phyloP scores from a whole-genome alignment of 2,888 invertebrate genomes.

The Zhuqinia jingwanae region DNA sequence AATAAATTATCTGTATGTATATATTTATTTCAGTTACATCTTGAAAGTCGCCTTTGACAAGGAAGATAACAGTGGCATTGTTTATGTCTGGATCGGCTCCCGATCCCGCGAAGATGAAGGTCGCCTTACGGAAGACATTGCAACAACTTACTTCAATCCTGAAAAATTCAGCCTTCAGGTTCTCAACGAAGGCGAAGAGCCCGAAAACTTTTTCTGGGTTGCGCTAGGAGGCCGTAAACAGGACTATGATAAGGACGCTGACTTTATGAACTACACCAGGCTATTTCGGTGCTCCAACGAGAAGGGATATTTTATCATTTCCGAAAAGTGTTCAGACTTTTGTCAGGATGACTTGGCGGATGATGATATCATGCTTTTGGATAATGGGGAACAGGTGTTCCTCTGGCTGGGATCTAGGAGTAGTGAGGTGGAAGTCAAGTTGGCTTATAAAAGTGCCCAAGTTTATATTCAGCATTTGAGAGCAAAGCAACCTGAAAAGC shows the following conservation, averaged over 20 bases:
- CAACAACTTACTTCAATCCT: slow-evolving; percentile 82
- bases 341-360: slow-evolving; percentile 99
- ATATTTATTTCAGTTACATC: slow-evolving; percentile 52
- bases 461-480: slow-evolving; percentile 99
- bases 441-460: slow-evolving; percentile 99
- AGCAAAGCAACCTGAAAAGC: slow-evolving; percentile 94
- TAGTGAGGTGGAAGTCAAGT: slow-evolving; percentile 99
- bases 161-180: slow-evolving; percentile 84
- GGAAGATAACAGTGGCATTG: slow-evolving; percentile 91
- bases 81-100: slow-evolving; percentile 97
- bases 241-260: slow-evolving; percentile 92
- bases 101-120: slow-evolving; percentile 93
- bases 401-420: slow-evolving; percentile 98
- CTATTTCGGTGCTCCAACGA: slow-evolving; percentile 99
- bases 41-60: slow-evolving; percentile 73
- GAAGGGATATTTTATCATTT: slow-evolving; percentile 99
- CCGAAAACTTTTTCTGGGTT: slow-evolving; percentile 99
- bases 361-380: slow-evolving; percentile 99
- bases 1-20: too few species aligned
- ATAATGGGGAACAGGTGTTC: slow-evolving; percentile 98
- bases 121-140: slow-evolving; percentile 93
- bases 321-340: slow-evolving; percentile 99
- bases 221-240: slow-evolving; percentile 93
- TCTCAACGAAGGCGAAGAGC: slow-evolving; percentile 96
- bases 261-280: slow-evolving; percentile 95